Evolutionary conservation across 2,888 invertebrate genomes (phyloP), one percentile per base, ranked within the genome.

Genomic region (Caenorhabditis macrosperma): DNA sequence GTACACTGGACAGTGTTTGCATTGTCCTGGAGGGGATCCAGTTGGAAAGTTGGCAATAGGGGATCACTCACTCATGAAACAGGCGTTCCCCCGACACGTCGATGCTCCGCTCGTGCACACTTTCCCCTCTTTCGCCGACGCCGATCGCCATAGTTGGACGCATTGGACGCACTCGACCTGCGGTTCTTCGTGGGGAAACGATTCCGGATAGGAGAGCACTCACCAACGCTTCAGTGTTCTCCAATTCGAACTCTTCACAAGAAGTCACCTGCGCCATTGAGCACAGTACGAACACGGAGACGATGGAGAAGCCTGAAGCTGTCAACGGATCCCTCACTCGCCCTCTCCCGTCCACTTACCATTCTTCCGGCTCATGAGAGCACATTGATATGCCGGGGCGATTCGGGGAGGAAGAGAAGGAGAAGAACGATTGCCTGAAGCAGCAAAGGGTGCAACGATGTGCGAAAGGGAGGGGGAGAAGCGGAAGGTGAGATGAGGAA

Each of bases 1-100:
- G 57, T 87, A 87, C 35, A 87, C 84, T n/a, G 86, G 86, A 76
- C 85, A 85, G 81, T 87, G 85, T 67, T 87, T 87, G 75, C 85
- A 87, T 81, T 87, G 86, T 30, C 85, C 86, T 87, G 67, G 57
- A 86, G n/a, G n/a, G n/a, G 15, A 10, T 12, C 9, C 9, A 38
- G 15, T 12, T 61, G 28, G n/a, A 48, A 4, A 35, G 1, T 38
- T 17, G 17, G 15, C 15, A 33, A 7, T 20, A 28, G 26, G 4
- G 57, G 41, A 61, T 41, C 26, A 84, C 84, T 81, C 35, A 85
- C 85, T 80, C 86, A 87, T 87, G 76, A 85, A 87, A 69, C 86
- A 87, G 17, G 86, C 86, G 41, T 80, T 83, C 20, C 85, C 86
- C 15, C 61, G 61, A 60, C 86, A 87, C n/a, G 85, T 87, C 9